Evolutionary conservation across 2,888 invertebrate genomes (phyloP).

Genomic region (Macrophya annulata): DNA sequence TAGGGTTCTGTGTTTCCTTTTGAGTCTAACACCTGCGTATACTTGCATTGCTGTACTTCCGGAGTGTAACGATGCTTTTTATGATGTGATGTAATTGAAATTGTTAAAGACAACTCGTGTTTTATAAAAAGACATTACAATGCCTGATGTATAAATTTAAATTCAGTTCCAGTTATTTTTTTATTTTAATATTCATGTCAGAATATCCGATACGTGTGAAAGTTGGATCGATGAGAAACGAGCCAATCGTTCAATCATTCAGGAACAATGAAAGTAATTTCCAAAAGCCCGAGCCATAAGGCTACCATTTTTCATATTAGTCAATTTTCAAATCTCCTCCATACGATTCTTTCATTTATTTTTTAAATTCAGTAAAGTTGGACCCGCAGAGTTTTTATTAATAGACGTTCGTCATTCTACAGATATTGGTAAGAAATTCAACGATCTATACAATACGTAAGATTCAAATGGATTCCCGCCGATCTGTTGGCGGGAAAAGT

Average conservation of each 20-base stretch:
- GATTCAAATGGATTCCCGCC: not conserved
- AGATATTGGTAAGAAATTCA: not conserved
- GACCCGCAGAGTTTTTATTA: not conserved
- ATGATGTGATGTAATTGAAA: not conserved
- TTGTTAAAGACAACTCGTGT: not conserved
- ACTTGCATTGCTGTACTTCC: constrained; percentile 7
- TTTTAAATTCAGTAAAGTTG: not conserved
- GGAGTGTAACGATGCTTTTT: not conserved
- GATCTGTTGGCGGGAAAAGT: constrained; percentile 9
- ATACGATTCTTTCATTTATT: not conserved
- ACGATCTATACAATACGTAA: not conserved
- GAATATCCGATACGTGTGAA: not conserved
- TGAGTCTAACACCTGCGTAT: constrained; percentile 16
- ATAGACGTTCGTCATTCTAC: not conserved
- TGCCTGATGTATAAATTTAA: not conserved
- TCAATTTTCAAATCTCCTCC: not conserved
- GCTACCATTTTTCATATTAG: not conserved
- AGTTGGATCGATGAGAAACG: not conserved
- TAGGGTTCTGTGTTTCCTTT: constrained; percentile 13
- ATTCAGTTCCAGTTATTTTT: not conserved
- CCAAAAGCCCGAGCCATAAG: not conserved
- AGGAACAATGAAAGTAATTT: not conserved
- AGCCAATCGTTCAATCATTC: not conserved
- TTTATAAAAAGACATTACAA: not conserved
- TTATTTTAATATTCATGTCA: not conserved